Conservation (phyloP, 2,888 invertebrate species). For the Palloptera scutellata region DNA sequence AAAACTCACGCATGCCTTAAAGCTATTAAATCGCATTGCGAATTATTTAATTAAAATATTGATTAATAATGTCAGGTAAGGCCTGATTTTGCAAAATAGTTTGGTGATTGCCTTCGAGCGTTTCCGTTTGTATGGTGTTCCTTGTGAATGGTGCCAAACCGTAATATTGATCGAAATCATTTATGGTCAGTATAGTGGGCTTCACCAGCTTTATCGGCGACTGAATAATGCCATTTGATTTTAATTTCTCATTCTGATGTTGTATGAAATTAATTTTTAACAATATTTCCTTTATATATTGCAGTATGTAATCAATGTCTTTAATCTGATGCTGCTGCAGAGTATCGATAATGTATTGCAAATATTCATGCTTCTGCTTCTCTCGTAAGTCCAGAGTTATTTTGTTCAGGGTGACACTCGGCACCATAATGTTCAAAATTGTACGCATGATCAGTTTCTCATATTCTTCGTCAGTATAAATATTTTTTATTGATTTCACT, state of each 20-base stretch:
- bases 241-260: neutral
- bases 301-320: neutral
- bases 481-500: constrained; percentile 62
- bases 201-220: neutral
- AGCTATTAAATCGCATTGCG: too few species aligned
- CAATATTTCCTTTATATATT: neutral
- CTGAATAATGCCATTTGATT: neutral
- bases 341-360: neutral
- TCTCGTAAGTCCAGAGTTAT: neutral
- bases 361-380: neutral
- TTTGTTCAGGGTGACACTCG: neutral
- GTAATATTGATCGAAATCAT: neutral
- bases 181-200: neutral
- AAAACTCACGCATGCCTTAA: too few species aligned
- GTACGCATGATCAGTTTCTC: neutral
- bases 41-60: neutral
- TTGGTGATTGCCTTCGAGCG: neutral
- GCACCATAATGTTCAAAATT: neutral
- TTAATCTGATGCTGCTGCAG: neutral
- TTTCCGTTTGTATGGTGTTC: neutral
- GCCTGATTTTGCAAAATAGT: neutral
- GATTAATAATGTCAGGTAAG: neutral
- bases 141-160: neutral
- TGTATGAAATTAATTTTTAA: neutral
- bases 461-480: neutral